A percentile compares a stretch with the other conserved stretches of the same genome.
phyloP scores from a whole-genome alignment of 2,888 invertebrate genomes.

The Ophion ellenae region DNA sequence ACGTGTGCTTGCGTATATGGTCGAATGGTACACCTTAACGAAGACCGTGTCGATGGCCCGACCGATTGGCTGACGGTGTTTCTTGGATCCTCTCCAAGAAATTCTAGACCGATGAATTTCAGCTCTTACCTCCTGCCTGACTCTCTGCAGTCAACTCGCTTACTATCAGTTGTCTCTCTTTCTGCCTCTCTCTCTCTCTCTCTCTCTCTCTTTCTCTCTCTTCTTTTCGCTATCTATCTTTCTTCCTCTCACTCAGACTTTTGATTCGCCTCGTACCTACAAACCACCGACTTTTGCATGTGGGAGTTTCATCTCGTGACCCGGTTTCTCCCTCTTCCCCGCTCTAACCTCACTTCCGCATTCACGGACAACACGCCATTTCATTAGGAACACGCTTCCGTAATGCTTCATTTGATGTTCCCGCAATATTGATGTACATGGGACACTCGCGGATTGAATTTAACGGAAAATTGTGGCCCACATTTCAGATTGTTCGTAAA shows the following conservation, averaged over 20 bases:
- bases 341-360: background rate
- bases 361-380: background rate
- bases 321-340: background rate
- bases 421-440: conserved; percentile 22
- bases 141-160: conserved; percentile 27
- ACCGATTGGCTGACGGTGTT: conserved; percentile 65
- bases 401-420: conserved; percentile 37
- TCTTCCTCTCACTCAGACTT: conserved; percentile 26
- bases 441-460: too few species aligned
- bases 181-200: conserved; percentile 3
- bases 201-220: background rate
- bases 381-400: conserved; percentile 14
- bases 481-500: too few species aligned
- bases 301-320: background rate
- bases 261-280: conserved; percentile 36
- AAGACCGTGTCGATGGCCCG: conserved; percentile 61
- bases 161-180: conserved; percentile 32
- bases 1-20: conserved; percentile 16
- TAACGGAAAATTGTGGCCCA: too few species aligned
- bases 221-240: background rate
- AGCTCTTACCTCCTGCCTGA: conserved; percentile 34
- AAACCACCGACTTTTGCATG: conserved; percentile 17
- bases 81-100: conserved; percentile 62
- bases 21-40: conserved; percentile 53
- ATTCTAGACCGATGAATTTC: conserved; percentile 60